Evolutionary conservation across 2,888 invertebrate species (phyloP), one percentile per base, ranked within the genome.

Genomic region (Perizoma flavofasciatum): DNA sequence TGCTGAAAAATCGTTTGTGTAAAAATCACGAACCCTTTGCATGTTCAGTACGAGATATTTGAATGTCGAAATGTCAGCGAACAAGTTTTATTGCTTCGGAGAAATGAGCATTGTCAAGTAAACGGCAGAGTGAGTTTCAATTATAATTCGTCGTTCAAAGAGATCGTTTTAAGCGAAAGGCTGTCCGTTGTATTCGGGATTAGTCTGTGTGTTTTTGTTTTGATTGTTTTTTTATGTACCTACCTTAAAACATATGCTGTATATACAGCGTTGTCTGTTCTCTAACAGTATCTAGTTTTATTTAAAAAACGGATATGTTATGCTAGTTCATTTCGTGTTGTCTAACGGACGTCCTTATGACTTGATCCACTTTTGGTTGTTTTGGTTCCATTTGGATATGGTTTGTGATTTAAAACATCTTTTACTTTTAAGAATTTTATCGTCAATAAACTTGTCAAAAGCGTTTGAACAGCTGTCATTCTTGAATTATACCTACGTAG

Each of bases 1-100:
- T 70, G 59, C 74, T 83, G 84, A 85, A 88, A 85, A 85, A 71
- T 64, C 68, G 77, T 74, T 59, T 67, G 69, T 77, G 77, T 77
- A 85, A 86, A 85, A 86, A 85, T 73, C 79, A 81, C 78, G 72
- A 83, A 81, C 69, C 69, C 69, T 69, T 69, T 69, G 69, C 69
- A 67, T 69, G 69, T 67, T 61, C 54, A 68, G 68, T 68, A 74
- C 71, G 74, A 74, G 68, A 74, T 76, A 73, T 68, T 67, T 67
- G 61, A 66, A 68, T 63, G 63, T 65, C 67, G 64, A 71, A 76
- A 73, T 69, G 72, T 73, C 70, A 70, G 68, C 58, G 65, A 67
- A 69, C 61, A 71, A 69, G 72, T 70, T 72, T 73, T 68, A 69
- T 68, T 63, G 69, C 66, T 59, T 67, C 46, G 22, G 43, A 65